Percentiles rank a stretch among this genome's conserved stretches.
Evolutionary conservation across 2,113 vertebrate genomes (phyloP).

Genomic region (Erpornis zantholeuca): DNA sequence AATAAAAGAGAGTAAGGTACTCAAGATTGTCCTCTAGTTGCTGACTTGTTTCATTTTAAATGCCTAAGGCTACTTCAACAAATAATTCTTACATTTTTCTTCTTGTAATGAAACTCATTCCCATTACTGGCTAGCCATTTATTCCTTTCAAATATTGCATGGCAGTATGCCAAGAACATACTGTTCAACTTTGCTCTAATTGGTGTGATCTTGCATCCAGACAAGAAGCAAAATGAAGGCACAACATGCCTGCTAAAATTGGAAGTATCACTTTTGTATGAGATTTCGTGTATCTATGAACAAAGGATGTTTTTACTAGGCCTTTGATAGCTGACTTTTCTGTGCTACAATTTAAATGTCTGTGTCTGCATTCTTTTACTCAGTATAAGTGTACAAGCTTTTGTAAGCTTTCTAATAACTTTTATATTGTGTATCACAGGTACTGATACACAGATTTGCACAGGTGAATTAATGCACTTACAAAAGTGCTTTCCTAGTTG

Average conservation of each 20-base stretch:
- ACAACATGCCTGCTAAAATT: constrained; percentile 30
- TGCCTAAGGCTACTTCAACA: background rate
- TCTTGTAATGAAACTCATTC: constrained; percentile 7
- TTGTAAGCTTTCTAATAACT: background rate
- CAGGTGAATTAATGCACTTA: background rate
- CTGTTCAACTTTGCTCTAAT: constrained; percentile 43
- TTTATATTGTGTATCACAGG: background rate
- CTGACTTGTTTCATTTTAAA: constrained; percentile 13
- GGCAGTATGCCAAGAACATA: constrained; percentile 12
- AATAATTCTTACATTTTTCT: constrained; percentile 30
- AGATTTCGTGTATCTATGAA: background rate
- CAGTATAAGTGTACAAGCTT: background rate
- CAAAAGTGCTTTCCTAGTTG: background rate
- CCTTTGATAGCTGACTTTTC: constrained; percentile 20
- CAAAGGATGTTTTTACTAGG: background rate
- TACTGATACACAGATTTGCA: background rate
- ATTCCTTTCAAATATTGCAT: background rate
- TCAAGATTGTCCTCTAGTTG: background rate
- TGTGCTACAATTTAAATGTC: background rate
- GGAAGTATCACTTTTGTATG: background rate
- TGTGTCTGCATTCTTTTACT: background rate
- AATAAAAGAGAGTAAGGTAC: background rate
- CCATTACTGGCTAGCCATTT: background rate
- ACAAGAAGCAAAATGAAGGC: constrained; percentile 31
- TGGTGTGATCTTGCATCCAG: constrained; percentile 35